Evolutionary conservation across 2,113 vertebrate genomes (phyloP).

Genomic region (Rhegmatorhina hoffmannsi): DNA sequence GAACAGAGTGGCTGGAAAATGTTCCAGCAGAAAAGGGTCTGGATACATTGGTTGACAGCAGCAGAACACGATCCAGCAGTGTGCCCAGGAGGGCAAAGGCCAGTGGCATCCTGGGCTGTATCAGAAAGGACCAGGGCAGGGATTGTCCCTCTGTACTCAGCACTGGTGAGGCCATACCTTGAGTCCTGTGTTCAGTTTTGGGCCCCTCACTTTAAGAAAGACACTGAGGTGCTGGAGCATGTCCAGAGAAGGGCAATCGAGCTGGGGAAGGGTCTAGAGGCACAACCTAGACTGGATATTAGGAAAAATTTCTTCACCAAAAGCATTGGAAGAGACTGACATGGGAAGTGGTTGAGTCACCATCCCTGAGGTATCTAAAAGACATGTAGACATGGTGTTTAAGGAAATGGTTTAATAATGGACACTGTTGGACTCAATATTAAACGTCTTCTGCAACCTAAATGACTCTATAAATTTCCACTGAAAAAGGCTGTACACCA

Average conservation of each 20-base stretch:
- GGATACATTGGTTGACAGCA: not conserved
- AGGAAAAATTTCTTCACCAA: not conserved
- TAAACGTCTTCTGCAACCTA: not conserved
- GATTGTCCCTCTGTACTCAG: not conserved
- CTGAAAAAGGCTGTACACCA: not conserved
- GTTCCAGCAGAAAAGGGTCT: not conserved
- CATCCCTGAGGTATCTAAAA: not conserved
- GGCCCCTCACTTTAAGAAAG: not conserved
- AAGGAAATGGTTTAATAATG: not conserved
- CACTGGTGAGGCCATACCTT: not conserved
- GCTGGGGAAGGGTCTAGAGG: not conserved
- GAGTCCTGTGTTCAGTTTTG: not conserved
- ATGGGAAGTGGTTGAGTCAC: not conserved
- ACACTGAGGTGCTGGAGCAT: not conserved
- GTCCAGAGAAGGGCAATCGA: not conserved
- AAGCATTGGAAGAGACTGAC: not conserved
- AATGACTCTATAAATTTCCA: not conserved
- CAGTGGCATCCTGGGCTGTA: not conserved
- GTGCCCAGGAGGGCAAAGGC: not conserved
- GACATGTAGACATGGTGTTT: rapidly evolving
- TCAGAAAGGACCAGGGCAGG: not conserved
- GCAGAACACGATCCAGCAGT: not conserved
- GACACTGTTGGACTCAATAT: not conserved
- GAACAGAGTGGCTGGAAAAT: not conserved
- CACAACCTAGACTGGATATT: not conserved